Percentiles rank a stretch among this genome's conserved stretches.
phyloP scores from a whole-genome alignment of 2,797 vertebrate genomes.

The Smutsia gigantea region DNA sequence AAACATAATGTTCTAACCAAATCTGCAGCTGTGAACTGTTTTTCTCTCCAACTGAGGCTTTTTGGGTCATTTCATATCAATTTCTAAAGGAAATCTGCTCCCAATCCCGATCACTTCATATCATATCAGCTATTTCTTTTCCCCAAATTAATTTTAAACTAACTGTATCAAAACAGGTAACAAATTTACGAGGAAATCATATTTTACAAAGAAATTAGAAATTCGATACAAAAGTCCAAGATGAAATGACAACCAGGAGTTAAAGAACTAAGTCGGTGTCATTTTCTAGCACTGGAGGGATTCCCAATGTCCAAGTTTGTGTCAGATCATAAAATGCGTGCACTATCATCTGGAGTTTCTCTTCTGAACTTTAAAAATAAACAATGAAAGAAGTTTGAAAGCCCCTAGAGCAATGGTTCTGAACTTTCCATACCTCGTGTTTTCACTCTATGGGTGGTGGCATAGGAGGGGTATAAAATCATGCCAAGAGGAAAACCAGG shows the following conservation, averaged over 20 bases:
- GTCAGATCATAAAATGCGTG: conserved; percentile 25
- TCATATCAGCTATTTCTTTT: conserved; percentile 17
- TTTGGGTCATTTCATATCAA: not conserved
- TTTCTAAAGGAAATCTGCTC: conserved; percentile 50
- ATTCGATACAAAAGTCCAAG: conserved; percentile 34
- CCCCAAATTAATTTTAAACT: conserved; percentile 48
- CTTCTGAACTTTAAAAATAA: conserved; percentile 60
- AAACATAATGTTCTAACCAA: conserved; percentile 53
- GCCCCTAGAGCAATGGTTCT: not conserved
- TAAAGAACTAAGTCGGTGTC: not conserved
- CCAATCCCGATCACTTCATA: not conserved
- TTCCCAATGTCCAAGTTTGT: not conserved
- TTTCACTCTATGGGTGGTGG: not conserved
- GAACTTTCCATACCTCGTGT: not conserved
- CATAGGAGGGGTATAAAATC: not conserved
- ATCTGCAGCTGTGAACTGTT: conserved; percentile 40
- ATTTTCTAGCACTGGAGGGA: not conserved
- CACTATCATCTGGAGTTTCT: conserved; percentile 37
- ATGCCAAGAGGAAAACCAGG: conserved; percentile 42
- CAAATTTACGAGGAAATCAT: not conserved
- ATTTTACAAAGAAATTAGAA: conserved; percentile 30
- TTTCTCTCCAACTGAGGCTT: not conserved
- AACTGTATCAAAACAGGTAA: conserved; percentile 43
- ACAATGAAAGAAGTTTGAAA: not conserved
- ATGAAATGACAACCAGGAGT: conserved; percentile 37